These are phyloP conservation scores for Camponotus vicinus DNA, from an alignment of 1,140 invertebrate species.

Conservation along the genomic window DNA sequence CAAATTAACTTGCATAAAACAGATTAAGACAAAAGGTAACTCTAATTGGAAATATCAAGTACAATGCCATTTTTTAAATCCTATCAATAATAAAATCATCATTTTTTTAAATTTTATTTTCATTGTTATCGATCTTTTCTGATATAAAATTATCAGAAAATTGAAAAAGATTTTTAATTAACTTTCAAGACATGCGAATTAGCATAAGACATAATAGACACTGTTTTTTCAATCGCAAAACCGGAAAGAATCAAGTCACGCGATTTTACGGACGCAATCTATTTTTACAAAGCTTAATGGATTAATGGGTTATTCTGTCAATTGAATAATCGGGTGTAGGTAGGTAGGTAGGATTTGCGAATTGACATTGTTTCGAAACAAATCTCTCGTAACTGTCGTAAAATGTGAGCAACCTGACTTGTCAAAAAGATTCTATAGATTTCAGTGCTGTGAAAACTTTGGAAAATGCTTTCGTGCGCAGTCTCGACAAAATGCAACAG, in stretches of 20 bases:
- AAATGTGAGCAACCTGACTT: constrained; percentile 8
- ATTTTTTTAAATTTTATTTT: neutral
- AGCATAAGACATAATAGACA: neutral
- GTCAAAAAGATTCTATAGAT: constrained; percentile 16
- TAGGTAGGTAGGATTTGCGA: constrained; percentile 48
- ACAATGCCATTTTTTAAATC: neutral
- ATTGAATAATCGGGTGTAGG: constrained; percentile 51
- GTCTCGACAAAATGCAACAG: constrained; percentile 34
- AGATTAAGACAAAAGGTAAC: neutral
- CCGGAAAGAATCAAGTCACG: constrained; percentile 50
- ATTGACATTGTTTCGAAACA: constrained; percentile 44
- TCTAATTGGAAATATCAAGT: neutral
- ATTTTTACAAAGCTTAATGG: constrained; percentile 57
- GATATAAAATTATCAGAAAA: neutral
- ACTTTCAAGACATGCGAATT: neutral
- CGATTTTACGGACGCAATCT: constrained; percentile 58
- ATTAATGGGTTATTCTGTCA: constrained; percentile 50
- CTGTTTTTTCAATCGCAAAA: constrained; percentile 19
- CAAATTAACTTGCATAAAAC: neutral
- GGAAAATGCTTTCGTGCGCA: constrained; percentile 7
- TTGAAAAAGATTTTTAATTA: neutral
- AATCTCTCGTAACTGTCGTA: constrained; percentile 32
- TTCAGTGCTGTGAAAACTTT: constrained; percentile 18
- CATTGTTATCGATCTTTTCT: neutral
- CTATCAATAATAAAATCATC: neutral